Percentiles rank a stretch among this genome's conserved stretches.
These are phyloP conservation scores for Acrocephalus kingi DNA, from an alignment of 2,113 vertebrate species.

Conservation along the genomic window DNA sequence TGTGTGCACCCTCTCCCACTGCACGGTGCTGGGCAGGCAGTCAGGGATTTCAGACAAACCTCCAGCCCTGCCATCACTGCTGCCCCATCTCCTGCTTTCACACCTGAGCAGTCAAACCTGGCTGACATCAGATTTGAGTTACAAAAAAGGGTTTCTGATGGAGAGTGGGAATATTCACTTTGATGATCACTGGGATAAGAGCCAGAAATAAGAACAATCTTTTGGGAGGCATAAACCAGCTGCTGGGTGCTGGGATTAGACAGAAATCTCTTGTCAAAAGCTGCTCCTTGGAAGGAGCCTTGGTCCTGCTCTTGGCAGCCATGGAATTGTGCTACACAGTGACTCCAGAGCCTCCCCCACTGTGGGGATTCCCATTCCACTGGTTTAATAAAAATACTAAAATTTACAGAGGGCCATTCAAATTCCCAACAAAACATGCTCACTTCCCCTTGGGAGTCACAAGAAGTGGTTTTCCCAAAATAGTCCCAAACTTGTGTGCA, in stretches of 20 bases:
- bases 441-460: background rate
- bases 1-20: background rate
- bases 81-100: background rate
- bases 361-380: background rate
- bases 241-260: background rate
- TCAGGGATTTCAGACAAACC: background rate
- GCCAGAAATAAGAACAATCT: background rate
- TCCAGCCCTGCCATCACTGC: background rate
- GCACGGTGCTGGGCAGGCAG: background rate
- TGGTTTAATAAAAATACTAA: background rate
- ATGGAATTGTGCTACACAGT: fast-evolving
- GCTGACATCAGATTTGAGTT: background rate
- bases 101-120: background rate
- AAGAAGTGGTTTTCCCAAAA: background rate
- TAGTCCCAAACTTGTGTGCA: fast-evolving
- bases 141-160: background rate
- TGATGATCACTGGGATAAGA: background rate
- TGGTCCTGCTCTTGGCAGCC: background rate
- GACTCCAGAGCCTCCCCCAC: background rate
- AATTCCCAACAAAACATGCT: background rate
- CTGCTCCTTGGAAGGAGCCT: background rate
- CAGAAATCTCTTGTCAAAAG: background rate
- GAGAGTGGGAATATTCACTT: background rate
- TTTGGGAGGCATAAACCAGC: background rate
- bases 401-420: fast-evolving